Conservation (phyloP, 2,888 invertebrate genomes). For the Eulithis testata region DNA sequence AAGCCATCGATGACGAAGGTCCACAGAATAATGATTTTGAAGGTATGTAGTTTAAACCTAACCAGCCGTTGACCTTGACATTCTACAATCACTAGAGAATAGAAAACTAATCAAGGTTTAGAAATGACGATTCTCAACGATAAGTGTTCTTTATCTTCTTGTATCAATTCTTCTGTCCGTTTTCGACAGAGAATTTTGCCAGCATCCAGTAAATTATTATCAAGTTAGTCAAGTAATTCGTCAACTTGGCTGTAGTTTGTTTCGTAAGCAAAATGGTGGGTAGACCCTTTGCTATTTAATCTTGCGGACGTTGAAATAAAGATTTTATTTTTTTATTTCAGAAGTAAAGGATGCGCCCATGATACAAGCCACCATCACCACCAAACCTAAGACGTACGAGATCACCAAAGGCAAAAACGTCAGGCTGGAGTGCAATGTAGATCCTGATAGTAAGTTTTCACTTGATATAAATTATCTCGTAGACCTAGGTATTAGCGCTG, state of each 20-base stretch:
- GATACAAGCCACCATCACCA: conserved; percentile 47
- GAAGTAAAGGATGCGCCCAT: conserved; percentile 43
- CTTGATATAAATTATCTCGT: not conserved
- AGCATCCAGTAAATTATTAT: too few relatives aligned
- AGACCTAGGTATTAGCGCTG: not conserved
- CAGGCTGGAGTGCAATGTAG: conserved; percentile 61
- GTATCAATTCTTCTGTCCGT: too few relatives aligned
- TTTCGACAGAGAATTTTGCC: too few relatives aligned
- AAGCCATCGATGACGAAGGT: conserved; percentile 61
- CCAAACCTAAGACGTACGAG: conserved; percentile 53
- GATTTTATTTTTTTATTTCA: conserved; percentile 31
- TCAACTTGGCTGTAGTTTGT: too few relatives aligned
- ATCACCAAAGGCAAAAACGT: conserved; percentile 50
- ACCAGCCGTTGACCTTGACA: too few relatives aligned
- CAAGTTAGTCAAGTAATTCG: too few relatives aligned
- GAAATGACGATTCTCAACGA: too few relatives aligned
- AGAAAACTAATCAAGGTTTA: too few relatives aligned
- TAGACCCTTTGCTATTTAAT: too few relatives aligned
- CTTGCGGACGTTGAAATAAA: not conserved
- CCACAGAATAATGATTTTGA: conserved; percentile 60
- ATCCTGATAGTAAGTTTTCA: conserved; percentile 60
- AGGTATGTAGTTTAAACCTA: conserved; percentile 45
- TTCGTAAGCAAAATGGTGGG: too few relatives aligned
- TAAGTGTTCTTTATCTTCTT: too few relatives aligned
- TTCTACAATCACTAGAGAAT: too few relatives aligned